Percentiles rank a stretch among this genome's conserved stretches.
These are phyloP conservation scores for Pao palembangensis DNA, from an alignment of 2,113 vertebrate species.

Conservation along the genomic window DNA sequence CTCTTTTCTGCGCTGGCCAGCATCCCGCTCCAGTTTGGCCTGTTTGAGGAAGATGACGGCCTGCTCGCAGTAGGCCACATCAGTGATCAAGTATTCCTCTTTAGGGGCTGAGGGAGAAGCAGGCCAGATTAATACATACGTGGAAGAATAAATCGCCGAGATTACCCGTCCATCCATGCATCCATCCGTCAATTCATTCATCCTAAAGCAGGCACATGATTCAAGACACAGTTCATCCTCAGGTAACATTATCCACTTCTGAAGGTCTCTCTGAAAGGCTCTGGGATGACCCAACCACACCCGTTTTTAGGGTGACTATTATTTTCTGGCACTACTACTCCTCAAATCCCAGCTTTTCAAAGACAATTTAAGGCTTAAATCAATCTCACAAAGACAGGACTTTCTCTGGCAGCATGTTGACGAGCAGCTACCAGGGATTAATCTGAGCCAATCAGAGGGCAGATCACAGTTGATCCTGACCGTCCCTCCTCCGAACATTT, in stretches of 20 bases:
- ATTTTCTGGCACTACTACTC: too few species aligned
- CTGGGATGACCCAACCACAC: too few species aligned
- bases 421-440: slow-evolving; percentile 16
- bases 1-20: slow-evolving; percentile 67
- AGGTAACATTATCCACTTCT: too few species aligned
- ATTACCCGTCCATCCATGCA: not conserved
- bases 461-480: slow-evolving; percentile 9
- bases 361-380: too few species aligned
- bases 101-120: slow-evolving; percentile 45
- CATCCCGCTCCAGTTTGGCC: slow-evolving; percentile 58
- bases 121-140: not conserved
- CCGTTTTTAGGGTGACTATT: too few species aligned
- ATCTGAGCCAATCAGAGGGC: slow-evolving; percentile 29
- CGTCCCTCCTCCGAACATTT: not conserved
- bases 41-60: slow-evolving; percentile 79
- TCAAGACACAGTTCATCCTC: too few species aligned
- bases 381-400: not conserved
- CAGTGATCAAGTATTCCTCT: slow-evolving; percentile 79
- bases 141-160: not conserved
- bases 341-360: too few species aligned
- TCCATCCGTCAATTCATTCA: too few species aligned
- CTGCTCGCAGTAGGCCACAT: slow-evolving; percentile 86
- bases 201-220: too few species aligned
- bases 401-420: not conserved
- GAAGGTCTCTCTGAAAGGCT: too few species aligned